Conservation (phyloP, 2,888 invertebrate genomes). For the Oxytorus armatus region DNA sequence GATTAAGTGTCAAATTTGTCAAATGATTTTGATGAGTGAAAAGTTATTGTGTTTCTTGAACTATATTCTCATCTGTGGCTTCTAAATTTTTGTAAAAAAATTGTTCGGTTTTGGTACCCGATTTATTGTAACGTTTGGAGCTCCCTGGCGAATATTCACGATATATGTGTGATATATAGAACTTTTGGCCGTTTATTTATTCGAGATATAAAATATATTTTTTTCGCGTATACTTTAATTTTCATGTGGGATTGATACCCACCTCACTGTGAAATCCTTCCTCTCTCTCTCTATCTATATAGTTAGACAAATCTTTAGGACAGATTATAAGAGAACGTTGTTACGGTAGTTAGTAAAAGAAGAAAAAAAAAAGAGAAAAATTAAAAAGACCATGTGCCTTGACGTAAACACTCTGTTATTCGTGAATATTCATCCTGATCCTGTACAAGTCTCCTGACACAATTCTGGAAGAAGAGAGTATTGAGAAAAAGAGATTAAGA, state of each 20-base stretch:
- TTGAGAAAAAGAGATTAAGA: neutral
- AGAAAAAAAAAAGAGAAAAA: constrained; percentile 16
- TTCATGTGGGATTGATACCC: neutral
- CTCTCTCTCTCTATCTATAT: neutral
- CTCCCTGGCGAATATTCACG: neutral
- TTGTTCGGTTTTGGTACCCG: neutral
- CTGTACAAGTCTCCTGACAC: neutral
- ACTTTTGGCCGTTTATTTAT: neutral
- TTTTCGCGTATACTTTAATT: constrained; percentile 20
- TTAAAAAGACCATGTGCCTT: constrained; percentile 29
- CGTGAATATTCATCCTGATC: neutral
- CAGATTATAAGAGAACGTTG: constrained; percentile 45
- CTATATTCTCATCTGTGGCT: no score
- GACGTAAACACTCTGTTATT: neutral
- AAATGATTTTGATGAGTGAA: no score
- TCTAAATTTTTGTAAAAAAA: no score
- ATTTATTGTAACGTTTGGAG: neutral
- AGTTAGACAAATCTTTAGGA: constrained; percentile 64
- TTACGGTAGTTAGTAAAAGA: constrained; percentile 54
- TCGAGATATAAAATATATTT: neutral
- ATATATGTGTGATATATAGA: neutral
- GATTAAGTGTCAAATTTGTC: no score
- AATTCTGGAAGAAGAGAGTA: neutral
- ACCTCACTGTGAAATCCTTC: constrained; percentile 17
- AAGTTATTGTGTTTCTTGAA: no score